Conservation (phyloP, 2,113 vertebrate species). For the Elephas maximus region DNA sequence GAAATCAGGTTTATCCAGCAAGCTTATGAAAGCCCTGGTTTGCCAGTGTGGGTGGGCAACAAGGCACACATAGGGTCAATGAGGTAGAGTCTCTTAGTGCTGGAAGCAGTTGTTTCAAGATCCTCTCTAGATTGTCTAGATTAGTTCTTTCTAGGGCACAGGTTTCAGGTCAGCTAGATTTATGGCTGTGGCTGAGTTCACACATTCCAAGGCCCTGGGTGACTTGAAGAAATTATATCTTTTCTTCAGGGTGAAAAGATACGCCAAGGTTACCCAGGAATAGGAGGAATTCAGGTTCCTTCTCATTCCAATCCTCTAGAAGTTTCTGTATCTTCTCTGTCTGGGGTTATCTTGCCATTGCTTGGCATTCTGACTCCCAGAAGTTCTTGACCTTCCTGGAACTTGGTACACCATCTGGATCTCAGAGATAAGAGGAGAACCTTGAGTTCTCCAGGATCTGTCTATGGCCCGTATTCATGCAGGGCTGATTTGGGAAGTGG, state of each 20-base stretch:
- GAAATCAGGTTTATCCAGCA: conserved; percentile 15
- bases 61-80: not conserved
- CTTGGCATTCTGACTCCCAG: not conserved
- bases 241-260: conserved; percentile 56
- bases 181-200: conserved; percentile 46
- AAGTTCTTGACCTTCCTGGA: conserved; percentile 54
- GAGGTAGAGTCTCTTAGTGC: not conserved
- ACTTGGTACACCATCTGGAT: not conserved
- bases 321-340: conserved; percentile 45
- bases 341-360: conserved; percentile 16
- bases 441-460: conserved; percentile 23
- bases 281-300: conserved; percentile 36
- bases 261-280: not conserved
- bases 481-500: not conserved
- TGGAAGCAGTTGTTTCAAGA: conserved; percentile 49
- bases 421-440: conserved; percentile 50
- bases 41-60: not conserved
- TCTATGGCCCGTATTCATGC: not conserved
- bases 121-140: not conserved
- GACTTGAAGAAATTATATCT: not conserved
- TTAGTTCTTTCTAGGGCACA: conserved; percentile 26
- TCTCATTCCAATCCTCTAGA: conserved; percentile 30
- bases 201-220: conserved; percentile 1
- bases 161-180: conserved; percentile 48
- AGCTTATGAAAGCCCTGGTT: conserved; percentile 2